Evolutionary conservation across 2,888 invertebrate species (phyloP).

Genomic region (Diogma glabrata): DNA sequence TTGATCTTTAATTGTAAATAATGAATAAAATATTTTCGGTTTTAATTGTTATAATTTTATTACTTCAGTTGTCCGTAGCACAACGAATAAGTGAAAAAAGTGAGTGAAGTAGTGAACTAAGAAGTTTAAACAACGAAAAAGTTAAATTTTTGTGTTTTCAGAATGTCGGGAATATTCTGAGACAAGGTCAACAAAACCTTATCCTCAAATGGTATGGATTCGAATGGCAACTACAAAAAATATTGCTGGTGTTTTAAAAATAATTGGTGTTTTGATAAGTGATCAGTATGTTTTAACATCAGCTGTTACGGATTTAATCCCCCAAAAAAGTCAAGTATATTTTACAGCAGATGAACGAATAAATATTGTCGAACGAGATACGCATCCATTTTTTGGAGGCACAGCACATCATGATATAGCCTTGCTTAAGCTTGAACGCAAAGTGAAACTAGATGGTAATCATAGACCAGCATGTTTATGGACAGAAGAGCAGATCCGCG

Average conservation of each 20-base stretch:
- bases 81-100: no score
- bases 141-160: no score
- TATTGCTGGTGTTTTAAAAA: neutral
- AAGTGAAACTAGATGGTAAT: neutral
- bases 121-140: no score
- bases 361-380: neutral
- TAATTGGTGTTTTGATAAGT: conserved; percentile 3
- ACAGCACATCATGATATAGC: neutral
- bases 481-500: neutral
- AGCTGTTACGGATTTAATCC: neutral
- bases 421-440: neutral
- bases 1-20: no score
- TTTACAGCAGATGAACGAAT: neutral
- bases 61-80: no score
- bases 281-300: neutral
- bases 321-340: conserved; percentile 4
- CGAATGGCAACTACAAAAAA: neutral
- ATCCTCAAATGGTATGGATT: conserved; percentile 3
- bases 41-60: no score
- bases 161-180: conserved; percentile 3
- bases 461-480: conserved; percentile 1
- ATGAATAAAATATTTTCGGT: no score
- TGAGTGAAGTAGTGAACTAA: no score
- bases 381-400: neutral
- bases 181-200: neutral